Base-by-base conservation (phyloP, 2,113 vertebrate species). In the Himantopus leucocephalus region DNA sequence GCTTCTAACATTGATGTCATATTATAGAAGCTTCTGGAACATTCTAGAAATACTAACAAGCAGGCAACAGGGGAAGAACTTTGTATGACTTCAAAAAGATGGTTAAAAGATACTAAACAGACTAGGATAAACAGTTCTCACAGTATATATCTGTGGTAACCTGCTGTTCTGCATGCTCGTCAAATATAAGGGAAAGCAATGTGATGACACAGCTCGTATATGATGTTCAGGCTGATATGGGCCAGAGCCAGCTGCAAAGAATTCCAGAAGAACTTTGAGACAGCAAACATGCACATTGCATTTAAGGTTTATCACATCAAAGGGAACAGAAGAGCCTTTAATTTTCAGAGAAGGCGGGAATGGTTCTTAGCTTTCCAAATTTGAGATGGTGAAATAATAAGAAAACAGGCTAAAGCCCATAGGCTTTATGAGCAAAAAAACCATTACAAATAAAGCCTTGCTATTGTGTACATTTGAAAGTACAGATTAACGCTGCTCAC, bases 401-500 rank as follows among this genome's bases (percentile, higher is more conserved):
- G 35, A 76, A 62, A 75, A 45, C 12, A 52, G 26, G 30, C 41
- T 55, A 41, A 37, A 39, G 35, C 37, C 32, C 3, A 2, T 10
- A 45, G 50, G 53, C 48, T 60, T 72, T 37, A 41, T 21, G 16
- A 90, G 24, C 34, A 85, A 68, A 82, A 87, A 3, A 4, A 80
- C 24, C 19, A 18, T 30, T 47, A 78, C 13, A 78, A 63, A 47
- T 52, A 81, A 91, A 81, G 70, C 35, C 70, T 34, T 85, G 18
- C 20, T 30, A 55, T 0, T 4, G 3, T 26, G 29, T n/a, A 32
- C 24, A 41, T 74, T 18, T 41, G 17, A 37, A 50, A 81, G 43
- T n/a, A 52, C 32, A 37, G 20, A 72, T 72, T 48, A 90, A 74
- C 9, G 12, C 22, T 6, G 58, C 98, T 97, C 71, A 99, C 99